Conservation (phyloP, 2,888 invertebrate genomes). For the Amphipoea oculea region DNA sequence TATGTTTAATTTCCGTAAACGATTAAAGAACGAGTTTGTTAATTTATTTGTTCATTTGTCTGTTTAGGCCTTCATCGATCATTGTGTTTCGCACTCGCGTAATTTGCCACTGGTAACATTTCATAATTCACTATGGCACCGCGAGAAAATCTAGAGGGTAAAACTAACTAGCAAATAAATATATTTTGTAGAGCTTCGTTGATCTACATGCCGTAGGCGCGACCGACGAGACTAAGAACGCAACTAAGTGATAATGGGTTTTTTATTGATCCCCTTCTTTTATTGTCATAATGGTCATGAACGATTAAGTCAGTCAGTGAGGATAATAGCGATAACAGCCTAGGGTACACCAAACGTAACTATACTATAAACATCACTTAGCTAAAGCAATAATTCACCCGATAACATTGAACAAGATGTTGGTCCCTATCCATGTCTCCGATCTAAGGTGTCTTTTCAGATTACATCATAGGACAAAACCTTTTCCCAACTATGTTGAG, state of each 20-base stretch:
- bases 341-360: neutral
- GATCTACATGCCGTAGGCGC: slow-evolving; percentile 9
- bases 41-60: neutral
- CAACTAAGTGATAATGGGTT: slow-evolving; percentile 36
- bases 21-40: neutral
- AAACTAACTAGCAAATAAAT: neutral
- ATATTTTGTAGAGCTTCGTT: neutral
- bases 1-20: neutral
- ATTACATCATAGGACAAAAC: neutral
- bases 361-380: neutral
- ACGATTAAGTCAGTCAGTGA: slow-evolving; percentile 26
- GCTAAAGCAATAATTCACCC: neutral
- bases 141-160: neutral
- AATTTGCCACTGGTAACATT: neutral
- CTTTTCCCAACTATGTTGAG: too few species aligned
- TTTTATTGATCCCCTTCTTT: slow-evolving; percentile 38
- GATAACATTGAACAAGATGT: neutral
- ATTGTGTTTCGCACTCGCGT: too few species aligned
- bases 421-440: neutral
- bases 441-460: neutral
- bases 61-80: neutral
- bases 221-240: slow-evolving; percentile 8
- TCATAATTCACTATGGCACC: neutral
- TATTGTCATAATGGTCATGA: slow-evolving; percentile 35
- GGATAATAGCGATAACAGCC: slow-evolving; percentile 10